Evolutionary conservation across 2,113 vertebrate genomes (phyloP).

Genomic region (Hippolais icterina): DNA sequence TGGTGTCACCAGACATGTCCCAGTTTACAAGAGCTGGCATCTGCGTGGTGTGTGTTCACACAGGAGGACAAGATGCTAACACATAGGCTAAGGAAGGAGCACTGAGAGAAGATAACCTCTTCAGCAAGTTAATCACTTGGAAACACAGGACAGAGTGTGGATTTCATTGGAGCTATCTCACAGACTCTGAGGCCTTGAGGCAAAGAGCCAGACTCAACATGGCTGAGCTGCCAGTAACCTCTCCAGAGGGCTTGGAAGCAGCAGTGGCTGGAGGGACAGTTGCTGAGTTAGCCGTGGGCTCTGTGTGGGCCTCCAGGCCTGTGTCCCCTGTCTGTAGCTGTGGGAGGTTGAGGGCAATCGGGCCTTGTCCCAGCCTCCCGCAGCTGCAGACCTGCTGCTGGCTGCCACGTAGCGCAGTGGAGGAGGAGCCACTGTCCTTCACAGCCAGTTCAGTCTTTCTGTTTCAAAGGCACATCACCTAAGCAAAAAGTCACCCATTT

Average conservation of each 20-base stretch:
- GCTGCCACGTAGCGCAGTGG: fast-evolving
- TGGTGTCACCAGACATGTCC: not conserved
- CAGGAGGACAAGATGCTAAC: not conserved
- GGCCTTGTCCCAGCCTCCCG: not conserved
- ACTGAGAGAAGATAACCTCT: not conserved
- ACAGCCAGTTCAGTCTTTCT: not conserved
- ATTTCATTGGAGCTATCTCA: not conserved
- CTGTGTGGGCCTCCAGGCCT: not conserved
- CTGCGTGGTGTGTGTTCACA: not conserved
- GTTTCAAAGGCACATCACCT: not conserved
- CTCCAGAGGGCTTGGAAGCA: not conserved
- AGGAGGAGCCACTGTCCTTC: not conserved
- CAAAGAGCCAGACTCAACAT: not conserved
- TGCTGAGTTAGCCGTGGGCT: fast-evolving
- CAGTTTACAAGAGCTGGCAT: not conserved
- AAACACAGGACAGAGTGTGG: not conserved
- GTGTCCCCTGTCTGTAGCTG: not conserved
- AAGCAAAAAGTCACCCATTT: not conserved
- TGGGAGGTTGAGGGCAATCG: fast-evolving
- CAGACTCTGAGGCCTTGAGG: not conserved
- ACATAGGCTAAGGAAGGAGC: not conserved
- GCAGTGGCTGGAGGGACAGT: fast-evolving
- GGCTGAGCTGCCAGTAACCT: fast-evolving
- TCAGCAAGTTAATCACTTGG: not conserved
- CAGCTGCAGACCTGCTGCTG: not conserved